Evolutionary conservation across 1,140 invertebrate genomes (phyloP), one percentile per base, ranked within the genome.

Genomic region (Brachionus rubens): DNA sequence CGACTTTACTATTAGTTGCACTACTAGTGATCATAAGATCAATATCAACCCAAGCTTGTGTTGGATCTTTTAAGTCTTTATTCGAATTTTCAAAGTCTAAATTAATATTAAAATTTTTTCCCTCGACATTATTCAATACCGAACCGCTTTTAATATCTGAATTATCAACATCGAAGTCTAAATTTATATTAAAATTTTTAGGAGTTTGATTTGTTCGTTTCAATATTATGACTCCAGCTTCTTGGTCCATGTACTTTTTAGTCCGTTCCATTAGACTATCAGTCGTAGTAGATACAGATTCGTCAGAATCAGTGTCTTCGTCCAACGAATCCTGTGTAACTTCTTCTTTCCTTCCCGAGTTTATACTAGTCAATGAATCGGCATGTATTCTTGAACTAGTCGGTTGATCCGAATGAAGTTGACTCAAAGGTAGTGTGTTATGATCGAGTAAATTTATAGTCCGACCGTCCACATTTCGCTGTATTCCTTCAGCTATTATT

Each of bases 191-290:
- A 24, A 72, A 72, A 14, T 72, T 72, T 52, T 72, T 72, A 10
- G 16, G 14, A 33, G 12, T 28, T 41, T 21, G 50, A 14, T 72
- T 72, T 16, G 30, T 41, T 12, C 26, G 6, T 36, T 72, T 72
- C 0, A 72, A 46, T 2, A 72, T 72, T 50, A 72, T 72, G 21
- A 72, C 50, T 36, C 68, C 68, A 46, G 68, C 68, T 36, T 72
- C 68, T 50, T 72, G 43, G 46, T 19, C 50, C 68, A 72, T 72
- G 46, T 72, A 72, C 36, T 72, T 72, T 72, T 72, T 72, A 36
- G 68, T 40, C 33, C 68, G 7, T 33, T 72, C 68, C 30, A 72
- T 50, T 6, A 72, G 68, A 41, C 68, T 72, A 9, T 72, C 68
- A 1, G 68, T 72, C 0, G 68, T 30, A 21, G 68, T 72, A 6